These are phyloP conservation scores for Callocephalon fimbriatum DNA, from an alignment of 2,113 vertebrate species.

Conservation along the genomic window DNA sequence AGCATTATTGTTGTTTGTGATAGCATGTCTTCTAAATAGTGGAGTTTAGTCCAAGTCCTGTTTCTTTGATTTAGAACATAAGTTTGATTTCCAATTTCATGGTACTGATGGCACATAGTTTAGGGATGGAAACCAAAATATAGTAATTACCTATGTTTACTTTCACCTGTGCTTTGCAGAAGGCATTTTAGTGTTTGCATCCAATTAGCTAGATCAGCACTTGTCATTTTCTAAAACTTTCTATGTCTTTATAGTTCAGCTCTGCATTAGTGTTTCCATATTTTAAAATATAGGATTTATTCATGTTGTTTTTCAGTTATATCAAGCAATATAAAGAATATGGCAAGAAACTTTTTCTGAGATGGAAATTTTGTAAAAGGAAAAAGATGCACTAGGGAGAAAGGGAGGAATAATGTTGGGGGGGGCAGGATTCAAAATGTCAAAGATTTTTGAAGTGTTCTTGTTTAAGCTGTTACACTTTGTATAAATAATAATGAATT, in stretches of 20 bases:
- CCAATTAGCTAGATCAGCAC: neutral
- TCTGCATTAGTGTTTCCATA: neutral
- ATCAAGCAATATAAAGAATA: neutral
- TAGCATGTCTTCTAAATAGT: conserved; percentile 29
- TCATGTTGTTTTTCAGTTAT: neutral
- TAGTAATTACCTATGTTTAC: neutral
- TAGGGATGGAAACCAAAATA: neutral
- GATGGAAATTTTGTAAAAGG: neutral
- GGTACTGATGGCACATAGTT: neutral
- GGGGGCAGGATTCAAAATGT: neutral
- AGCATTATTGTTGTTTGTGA: conserved; percentile 26
- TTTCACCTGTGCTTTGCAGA: conserved; percentile 28
- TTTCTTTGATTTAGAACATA: conserved; percentile 57
- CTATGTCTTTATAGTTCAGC: neutral
- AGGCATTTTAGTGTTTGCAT: neutral
- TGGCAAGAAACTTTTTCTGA: neutral
- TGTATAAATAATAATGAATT: neutral
- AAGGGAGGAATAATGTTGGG: neutral
- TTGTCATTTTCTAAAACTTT: neutral
- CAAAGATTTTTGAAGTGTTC: neutral
- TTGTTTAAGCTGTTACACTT: neutral
- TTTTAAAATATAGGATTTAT: neutral
- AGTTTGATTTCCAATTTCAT: conserved; percentile 40
- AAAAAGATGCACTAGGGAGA: neutral
- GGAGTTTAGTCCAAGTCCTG: neutral